A percentile compares a stretch with the other conserved stretches of the same genome.
These are phyloP conservation scores for Drosophila suboccidentalis DNA, from an alignment of 2,888 invertebrate genomes.

Conservation along the genomic window DNA sequence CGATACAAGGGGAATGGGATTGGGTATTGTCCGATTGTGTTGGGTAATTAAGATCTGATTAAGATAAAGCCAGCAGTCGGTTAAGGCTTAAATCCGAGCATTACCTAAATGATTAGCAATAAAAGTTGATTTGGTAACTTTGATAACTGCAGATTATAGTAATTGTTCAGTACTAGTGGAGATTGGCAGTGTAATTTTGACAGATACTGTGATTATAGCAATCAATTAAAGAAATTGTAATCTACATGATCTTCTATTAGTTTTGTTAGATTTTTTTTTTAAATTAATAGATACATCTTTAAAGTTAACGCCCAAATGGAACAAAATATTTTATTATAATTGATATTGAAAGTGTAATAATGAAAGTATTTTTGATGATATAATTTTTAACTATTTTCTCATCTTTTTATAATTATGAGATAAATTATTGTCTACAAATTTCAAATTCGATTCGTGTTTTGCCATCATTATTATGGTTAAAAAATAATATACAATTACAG, in stretches of 20 bases:
- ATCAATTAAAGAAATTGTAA: neutral
- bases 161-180: slow-evolving; percentile 2
- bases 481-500: neutral
- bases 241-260: neutral
- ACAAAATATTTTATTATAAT: too few relatives aligned
- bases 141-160: slow-evolving; percentile 22
- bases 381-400: too few relatives aligned
- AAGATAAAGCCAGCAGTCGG: slow-evolving; percentile 31
- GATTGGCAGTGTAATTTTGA: neutral
- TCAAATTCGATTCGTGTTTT: too few relatives aligned
- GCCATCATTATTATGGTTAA: too few relatives aligned
- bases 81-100: slow-evolving; percentile 22
- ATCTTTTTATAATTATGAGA: too few relatives aligned
- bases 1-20: neutral
- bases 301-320: too few relatives aligned
- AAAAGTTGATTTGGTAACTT: slow-evolving; percentile 33
- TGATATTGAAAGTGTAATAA: too few relatives aligned
- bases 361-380: too few relatives aligned
- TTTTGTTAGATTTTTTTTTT: neutral
- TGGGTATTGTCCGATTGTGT: slow-evolving; percentile 16
- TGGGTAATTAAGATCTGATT: slow-evolving; percentile 61
- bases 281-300: too few relatives aligned
- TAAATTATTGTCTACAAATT: too few relatives aligned
- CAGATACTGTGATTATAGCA: too few relatives aligned
- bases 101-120: slow-evolving; percentile 37